Conservation (phyloP, 2,797 vertebrate genomes). For the Florisuga fusca region DNA sequence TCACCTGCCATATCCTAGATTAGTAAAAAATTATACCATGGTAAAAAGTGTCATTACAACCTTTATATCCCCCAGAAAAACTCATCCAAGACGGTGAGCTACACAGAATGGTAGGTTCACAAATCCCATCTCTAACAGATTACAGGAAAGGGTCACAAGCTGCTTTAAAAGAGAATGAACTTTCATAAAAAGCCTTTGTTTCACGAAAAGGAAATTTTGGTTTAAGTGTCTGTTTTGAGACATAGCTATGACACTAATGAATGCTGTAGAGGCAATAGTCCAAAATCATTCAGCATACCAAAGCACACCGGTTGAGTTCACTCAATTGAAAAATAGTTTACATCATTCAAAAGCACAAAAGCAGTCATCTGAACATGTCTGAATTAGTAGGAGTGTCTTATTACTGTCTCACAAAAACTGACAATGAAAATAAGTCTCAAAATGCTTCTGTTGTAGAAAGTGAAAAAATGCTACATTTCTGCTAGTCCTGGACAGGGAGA, state of each 20-base stretch:
- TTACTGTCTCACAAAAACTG: neutral
- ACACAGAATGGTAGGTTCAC: neutral
- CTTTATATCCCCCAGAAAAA: neutral
- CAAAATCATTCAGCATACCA: neutral
- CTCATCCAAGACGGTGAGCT: neutral
- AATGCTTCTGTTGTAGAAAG: neutral
- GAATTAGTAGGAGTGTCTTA: neutral
- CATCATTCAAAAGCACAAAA: neutral
- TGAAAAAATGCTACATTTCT: neutral
- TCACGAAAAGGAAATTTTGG: neutral
- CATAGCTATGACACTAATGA: neutral
- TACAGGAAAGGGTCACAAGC: neutral
- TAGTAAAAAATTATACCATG: neutral
- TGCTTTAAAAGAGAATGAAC: neutral
- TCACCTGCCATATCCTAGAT: neutral
- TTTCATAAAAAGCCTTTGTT: neutral
- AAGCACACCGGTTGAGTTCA: neutral
- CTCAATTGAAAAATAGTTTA: neutral
- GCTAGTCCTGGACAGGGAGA: neutral
- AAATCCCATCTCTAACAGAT: neutral
- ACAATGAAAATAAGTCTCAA: neutral
- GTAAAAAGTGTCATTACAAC: neutral
- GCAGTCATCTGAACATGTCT: neutral
- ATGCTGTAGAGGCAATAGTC: neutral
- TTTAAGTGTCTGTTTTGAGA: neutral